phyloP scores from a whole-genome alignment of 2,888 invertebrate species.

The Zygogramma bicolorata region DNA sequence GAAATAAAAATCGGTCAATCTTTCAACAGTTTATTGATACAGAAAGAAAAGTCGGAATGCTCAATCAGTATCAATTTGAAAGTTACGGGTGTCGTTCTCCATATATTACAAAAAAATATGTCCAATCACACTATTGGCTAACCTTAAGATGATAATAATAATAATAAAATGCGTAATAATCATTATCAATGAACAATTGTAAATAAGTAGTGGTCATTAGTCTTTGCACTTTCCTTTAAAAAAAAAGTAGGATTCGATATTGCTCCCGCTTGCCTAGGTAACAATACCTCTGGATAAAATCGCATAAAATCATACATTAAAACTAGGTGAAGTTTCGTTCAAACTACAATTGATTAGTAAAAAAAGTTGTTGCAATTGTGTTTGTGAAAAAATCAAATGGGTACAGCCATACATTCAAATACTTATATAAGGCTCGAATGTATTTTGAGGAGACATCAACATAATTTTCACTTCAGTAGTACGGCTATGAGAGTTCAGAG shows the following conservation, averaged over 20 bases:
- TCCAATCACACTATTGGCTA: background rate
- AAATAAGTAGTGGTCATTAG: conserved; percentile 3
- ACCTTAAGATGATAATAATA: background rate
- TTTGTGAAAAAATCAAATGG: too few species aligned
- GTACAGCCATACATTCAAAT: too few species aligned
- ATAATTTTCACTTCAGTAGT: too few species aligned
- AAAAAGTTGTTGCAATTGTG: too few species aligned
- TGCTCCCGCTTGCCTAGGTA: background rate
- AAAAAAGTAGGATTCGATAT: background rate
- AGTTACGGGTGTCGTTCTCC: background rate
- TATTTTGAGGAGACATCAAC: too few species aligned
- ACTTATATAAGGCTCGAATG: too few species aligned
- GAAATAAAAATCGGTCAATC: background rate
- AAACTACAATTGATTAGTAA: too few species aligned
- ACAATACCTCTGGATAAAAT: background rate
- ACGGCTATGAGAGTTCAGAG: too few species aligned
- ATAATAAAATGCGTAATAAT: background rate
- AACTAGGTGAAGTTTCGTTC: background rate
- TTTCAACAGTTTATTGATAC: background rate
- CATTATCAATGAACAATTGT: background rate
- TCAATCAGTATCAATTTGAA: background rate
- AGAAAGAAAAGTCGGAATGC: background rate
- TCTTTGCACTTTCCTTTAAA: background rate
- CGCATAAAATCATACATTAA: background rate
- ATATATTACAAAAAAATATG: background rate